Conservation (phyloP, 2,113 vertebrate genomes). For the Pimephales promelas region DNA sequence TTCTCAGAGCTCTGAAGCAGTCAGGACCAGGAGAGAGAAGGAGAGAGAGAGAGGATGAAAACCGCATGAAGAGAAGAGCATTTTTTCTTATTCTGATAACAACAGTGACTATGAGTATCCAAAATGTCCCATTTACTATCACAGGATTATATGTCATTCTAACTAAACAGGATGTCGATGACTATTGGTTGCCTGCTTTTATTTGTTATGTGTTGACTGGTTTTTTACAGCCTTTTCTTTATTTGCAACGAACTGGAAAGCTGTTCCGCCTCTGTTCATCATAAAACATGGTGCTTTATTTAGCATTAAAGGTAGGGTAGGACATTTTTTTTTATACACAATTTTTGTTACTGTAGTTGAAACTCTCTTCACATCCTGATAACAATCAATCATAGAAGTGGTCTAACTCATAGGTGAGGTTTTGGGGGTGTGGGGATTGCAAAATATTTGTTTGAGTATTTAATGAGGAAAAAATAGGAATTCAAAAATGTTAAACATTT, state of each 20-base stretch:
- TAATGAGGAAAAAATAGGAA: too few relatives aligned
- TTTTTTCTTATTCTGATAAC: not conserved
- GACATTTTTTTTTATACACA: too few relatives aligned
- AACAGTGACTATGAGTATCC: not conserved
- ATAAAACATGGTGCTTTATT: too few relatives aligned
- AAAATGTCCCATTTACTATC: not conserved
- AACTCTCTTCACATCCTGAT: too few relatives aligned
- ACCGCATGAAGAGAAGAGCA: not conserved
- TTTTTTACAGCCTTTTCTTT: not conserved
- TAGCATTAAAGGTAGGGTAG: too few relatives aligned
- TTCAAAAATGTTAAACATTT: too few relatives aligned
- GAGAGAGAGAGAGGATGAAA: not conserved
- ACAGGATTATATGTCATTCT: not conserved
- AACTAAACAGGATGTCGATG: rapidly evolving
- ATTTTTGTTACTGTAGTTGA: too few relatives aligned
- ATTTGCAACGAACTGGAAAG: not conserved
- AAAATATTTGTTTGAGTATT: too few relatives aligned
- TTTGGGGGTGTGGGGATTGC: too few relatives aligned
- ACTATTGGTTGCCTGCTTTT: not conserved
- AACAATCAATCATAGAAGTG: too few relatives aligned
- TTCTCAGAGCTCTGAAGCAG: conserved; percentile 4
- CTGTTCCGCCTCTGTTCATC: not conserved
- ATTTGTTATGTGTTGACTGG: not conserved
- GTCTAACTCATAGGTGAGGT: too few relatives aligned
- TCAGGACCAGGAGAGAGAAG: not conserved